Conservation (phyloP, 2,797 vertebrate genomes). For the Schizothorax lantsangensis region DNA sequence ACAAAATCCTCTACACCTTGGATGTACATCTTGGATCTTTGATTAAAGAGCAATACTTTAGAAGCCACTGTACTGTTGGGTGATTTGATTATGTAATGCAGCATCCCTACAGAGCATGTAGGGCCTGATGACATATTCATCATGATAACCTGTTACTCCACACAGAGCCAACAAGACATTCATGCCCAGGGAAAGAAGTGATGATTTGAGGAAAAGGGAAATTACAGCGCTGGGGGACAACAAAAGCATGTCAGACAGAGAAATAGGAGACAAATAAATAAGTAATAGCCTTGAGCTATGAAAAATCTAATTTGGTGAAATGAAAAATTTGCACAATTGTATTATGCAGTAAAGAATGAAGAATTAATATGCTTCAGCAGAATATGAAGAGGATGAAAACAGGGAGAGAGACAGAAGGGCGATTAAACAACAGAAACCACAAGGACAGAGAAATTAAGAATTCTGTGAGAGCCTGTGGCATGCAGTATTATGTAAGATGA, state of each 20-base stretch:
- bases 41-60: conserved; percentile 57
- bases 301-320: background rate
- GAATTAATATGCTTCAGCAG: conserved; percentile 54
- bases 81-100: conserved; percentile 33
- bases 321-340: background rate
- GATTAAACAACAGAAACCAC: background rate
- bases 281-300: background rate
- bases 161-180: conserved; percentile 4
- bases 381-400: background rate
- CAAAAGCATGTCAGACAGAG: background rate
- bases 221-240: background rate
- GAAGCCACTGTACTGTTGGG: conserved; percentile 65
- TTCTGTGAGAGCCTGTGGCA: conserved; percentile 8
- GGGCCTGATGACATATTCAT: conserved; percentile 61
- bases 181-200: background rate
- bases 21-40: background rate
- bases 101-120: conserved; percentile 3
- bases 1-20: background rate
- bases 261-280: background rate
- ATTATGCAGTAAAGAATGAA: conserved; percentile 54
- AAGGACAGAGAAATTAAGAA: background rate
- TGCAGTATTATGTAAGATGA: conserved; percentile 63
- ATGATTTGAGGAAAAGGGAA: conserved; percentile 14
- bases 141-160: conserved; percentile 65
- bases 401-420: background rate